Percentiles rank a stretch among this genome's conserved stretches.
Conservation (phyloP, 1,140 invertebrate genomes). For the Bombus balteatus region DNA sequence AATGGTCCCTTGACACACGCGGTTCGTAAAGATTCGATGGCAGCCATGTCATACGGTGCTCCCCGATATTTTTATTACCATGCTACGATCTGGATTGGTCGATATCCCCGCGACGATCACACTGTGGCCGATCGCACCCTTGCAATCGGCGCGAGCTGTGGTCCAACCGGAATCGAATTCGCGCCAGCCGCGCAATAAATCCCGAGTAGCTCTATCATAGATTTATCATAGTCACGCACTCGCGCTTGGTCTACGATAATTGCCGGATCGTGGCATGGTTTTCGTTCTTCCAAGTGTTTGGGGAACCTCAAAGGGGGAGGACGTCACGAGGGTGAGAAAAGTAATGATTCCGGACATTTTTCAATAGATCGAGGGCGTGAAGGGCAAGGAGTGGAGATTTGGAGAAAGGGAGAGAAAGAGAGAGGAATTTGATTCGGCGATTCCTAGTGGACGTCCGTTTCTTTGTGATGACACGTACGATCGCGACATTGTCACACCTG, state of each 20-base stretch:
- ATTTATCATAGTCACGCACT: slow-evolving; percentile 81
- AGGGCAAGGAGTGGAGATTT: neutral
- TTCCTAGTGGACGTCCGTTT: neutral
- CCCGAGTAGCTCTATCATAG: slow-evolving; percentile 68
- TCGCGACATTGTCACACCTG: slow-evolving; percentile 54
- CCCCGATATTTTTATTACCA: slow-evolving; percentile 76
- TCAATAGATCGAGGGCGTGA: slow-evolving; percentile 58
- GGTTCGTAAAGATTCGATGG: slow-evolving; percentile 29
- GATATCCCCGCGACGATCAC: slow-evolving; percentile 41
- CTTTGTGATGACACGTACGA: slow-evolving; percentile 36
- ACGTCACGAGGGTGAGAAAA: slow-evolving; percentile 61
- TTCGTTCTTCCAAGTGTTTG: neutral
- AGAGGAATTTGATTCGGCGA: neutral
- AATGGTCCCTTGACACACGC: slow-evolving; percentile 49
- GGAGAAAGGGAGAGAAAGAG: neutral
- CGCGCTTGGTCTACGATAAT: slow-evolving; percentile 71
- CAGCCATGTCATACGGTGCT: slow-evolving; percentile 62
- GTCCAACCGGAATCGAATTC: slow-evolving; percentile 71
- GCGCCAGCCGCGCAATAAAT: slow-evolving; percentile 78
- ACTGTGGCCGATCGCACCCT: slow-evolving; percentile 61
- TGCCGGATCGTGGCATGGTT: slow-evolving; percentile 65
- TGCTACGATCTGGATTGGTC: slow-evolving; percentile 71
- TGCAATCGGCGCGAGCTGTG: slow-evolving; percentile 12
- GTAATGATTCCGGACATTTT: slow-evolving; percentile 69
- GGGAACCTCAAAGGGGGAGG: slow-evolving; percentile 33